Evolutionary conservation across 2,888 invertebrate species (phyloP), one percentile per base, ranked within the genome.

Genomic region (Pristionchus maxplancki): DNA sequence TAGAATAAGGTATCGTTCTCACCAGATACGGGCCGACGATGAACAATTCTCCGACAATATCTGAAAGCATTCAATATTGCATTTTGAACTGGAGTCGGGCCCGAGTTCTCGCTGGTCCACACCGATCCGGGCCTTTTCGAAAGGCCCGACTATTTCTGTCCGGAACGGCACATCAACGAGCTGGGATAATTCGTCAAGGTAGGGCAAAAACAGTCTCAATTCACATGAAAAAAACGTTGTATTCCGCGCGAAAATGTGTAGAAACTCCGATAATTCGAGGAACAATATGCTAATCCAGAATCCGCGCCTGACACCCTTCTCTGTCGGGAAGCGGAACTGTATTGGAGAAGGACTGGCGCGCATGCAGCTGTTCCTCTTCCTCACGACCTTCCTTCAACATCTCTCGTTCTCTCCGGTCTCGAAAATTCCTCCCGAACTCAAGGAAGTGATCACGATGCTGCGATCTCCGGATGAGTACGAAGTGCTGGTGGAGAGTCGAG

Each of bases 281-380:
- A n/a, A n/a, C n/a, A n/a, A n/a, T n/a, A n/a, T n/a, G n/a, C n/a
- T n/a, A n/a, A n/a, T n/a, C n/a, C 64, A 64, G 64, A 40, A 74
- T 6, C 71, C 71, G 0, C 71, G 20, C n/a, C 6, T 74, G 8
- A 74, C 71, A 4, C 71, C 84, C 8, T 84, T 84, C 40, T 84
- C 84, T 0, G 17, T 84, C 34, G 84, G 84, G 13, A 84, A 84
- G 31, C 20, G 84, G n/a, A 53, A 53, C 24, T 84, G 84, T 34
- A n/a, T 84, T 24, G 84, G 84, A 37, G 84, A 84, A 34, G 62
- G 58, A 84, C 40, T 84, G 24, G 84, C 84, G 31, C 31, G 84
- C 1, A 53, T 84, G 58, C 53, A 84, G 34, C 40, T 84, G 9
- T 84, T 84, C 84, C 24, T 84, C 24, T 84, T 34, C 62, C 40